Percentiles rank a stretch among this genome's conserved stretches.
phyloP scores from a whole-genome alignment of 2,797 vertebrate species.

The Microctenopoma stevenorrisi region DNA sequence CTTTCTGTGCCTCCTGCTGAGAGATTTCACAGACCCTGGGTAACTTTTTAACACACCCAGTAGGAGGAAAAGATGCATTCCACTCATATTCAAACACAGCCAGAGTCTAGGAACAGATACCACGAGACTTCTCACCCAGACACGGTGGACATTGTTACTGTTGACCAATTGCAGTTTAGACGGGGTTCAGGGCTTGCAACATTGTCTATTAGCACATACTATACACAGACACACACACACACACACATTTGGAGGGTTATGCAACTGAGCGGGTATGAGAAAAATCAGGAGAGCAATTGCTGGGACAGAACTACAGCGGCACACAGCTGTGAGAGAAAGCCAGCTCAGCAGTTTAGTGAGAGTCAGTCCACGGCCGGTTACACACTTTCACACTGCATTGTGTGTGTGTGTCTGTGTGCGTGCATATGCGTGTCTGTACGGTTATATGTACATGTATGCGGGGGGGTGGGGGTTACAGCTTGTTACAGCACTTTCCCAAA shows the following conservation, averaged over 20 bases:
- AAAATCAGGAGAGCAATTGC: slow-evolving; percentile 44
- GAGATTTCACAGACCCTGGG: not conserved
- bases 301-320: slow-evolving; percentile 46
- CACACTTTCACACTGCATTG: slow-evolving; percentile 7
- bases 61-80: slow-evolving; percentile 43
- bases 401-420: not conserved
- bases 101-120: slow-evolving; percentile 23
- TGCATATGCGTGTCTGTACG: too few species aligned
- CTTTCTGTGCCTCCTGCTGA: not conserved
- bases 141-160: slow-evolving; percentile 25
- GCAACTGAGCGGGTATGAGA: slow-evolving; percentile 84
- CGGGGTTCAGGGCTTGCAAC: slow-evolving; percentile 27
- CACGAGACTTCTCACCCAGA: slow-evolving; percentile 40
- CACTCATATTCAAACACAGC: slow-evolving; percentile 38
- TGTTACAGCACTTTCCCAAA: too few species aligned
- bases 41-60: not conserved
- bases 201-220: slow-evolving; percentile 29
- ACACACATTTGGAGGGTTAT: slow-evolving; percentile 53
- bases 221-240: slow-evolving; percentile 18
- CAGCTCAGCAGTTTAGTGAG: slow-evolving; percentile 52
- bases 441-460: too few species aligned
- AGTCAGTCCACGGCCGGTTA: slow-evolving; percentile 35
- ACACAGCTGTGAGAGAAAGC: slow-evolving; percentile 44
- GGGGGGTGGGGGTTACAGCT: too few species aligned
- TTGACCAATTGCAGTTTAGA: slow-evolving; percentile 28